Percentiles rank a stretch among this genome's conserved stretches.
phyloP scores from a whole-genome alignment of 2,888 invertebrate genomes.

The Deilephila porcellus region DNA sequence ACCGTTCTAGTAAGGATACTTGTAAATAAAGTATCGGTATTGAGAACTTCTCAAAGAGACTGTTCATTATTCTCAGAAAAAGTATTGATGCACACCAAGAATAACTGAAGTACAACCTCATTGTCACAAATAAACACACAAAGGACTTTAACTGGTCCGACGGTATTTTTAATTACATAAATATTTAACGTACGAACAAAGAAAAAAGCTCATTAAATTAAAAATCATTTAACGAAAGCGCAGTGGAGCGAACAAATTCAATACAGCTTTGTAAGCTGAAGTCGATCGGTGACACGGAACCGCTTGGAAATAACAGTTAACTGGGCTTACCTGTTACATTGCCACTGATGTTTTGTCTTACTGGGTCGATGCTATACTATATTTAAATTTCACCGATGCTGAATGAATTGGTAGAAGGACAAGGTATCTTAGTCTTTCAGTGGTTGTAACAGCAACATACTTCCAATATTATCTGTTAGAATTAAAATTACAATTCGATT shows the following conservation, averaged over 20 bases:
- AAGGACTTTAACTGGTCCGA: neutral
- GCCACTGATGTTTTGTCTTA: slow-evolving; percentile 19
- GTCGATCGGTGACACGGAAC: slow-evolving; percentile 42
- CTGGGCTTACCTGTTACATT: slow-evolving; percentile 40
- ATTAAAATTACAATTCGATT: too few relatives aligned
- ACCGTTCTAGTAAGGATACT: too few relatives aligned
- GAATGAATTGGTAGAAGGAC: neutral
- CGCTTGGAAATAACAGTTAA: slow-evolving; percentile 44
- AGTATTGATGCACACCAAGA: neutral
- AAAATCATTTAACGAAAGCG: slow-evolving; percentile 22
- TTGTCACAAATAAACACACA: neutral
- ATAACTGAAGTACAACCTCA: neutral
- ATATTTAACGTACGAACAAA: slow-evolving; percentile 2
- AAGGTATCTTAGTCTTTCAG: too few relatives aligned
- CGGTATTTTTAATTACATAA: slow-evolving; percentile 5
- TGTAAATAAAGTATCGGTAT: too few relatives aligned
- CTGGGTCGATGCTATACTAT: slow-evolving; percentile 14
- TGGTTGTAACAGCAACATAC: too few relatives aligned
- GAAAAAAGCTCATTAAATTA: slow-evolving; percentile 23
- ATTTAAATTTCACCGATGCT: neutral
- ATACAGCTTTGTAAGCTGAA: slow-evolving; percentile 27
- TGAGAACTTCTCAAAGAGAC: neutral
- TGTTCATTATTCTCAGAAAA: neutral
- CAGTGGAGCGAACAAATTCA: slow-evolving; percentile 28
- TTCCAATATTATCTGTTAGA: too few relatives aligned